A percentile compares a stretch with the other conserved stretches of the same genome.
Conservation (phyloP, 1,140 invertebrate species). For the Panulirus ornatus region DNA sequence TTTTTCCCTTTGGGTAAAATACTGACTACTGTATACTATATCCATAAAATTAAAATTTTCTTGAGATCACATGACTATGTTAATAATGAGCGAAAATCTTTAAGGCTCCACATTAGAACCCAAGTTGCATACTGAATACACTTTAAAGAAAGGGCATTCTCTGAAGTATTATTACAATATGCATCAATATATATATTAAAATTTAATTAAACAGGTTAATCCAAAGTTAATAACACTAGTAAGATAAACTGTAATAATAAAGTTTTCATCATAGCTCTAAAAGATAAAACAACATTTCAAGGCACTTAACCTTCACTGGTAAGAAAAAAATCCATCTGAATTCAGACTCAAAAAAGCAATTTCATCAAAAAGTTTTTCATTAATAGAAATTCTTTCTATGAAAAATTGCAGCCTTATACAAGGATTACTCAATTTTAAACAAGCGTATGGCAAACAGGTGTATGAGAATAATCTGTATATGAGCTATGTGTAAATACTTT, state of each 20-base stretch:
- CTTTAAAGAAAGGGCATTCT: not conserved
- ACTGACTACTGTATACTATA: not conserved
- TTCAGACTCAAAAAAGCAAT: not conserved
- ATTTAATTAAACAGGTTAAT: not conserved
- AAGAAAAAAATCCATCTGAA: slow-evolving; percentile 13
- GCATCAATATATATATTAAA: not conserved
- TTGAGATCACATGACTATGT: slow-evolving; percentile 38
- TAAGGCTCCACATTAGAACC: slow-evolving; percentile 18
- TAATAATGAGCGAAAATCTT: not conserved
- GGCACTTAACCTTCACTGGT: slow-evolving; percentile 54
- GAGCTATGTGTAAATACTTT: no score
- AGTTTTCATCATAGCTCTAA: not conserved
- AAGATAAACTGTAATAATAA: not conserved
- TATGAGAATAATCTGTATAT: no score
- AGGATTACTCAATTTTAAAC: no score
- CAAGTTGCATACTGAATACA: not conserved
- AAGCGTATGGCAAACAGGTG: no score
- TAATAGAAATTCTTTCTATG: no score
- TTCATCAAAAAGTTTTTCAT: no score
- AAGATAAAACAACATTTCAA: slow-evolving; percentile 31
- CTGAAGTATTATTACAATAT: not conserved
- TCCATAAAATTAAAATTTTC: not conserved
- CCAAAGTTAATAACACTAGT: not conserved
- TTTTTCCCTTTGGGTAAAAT: not conserved
- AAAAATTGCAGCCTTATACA: no score